These are phyloP conservation scores for Monochamus alternatus DNA, from an alignment of 2,888 invertebrate genomes.

Conservation along the genomic window DNA sequence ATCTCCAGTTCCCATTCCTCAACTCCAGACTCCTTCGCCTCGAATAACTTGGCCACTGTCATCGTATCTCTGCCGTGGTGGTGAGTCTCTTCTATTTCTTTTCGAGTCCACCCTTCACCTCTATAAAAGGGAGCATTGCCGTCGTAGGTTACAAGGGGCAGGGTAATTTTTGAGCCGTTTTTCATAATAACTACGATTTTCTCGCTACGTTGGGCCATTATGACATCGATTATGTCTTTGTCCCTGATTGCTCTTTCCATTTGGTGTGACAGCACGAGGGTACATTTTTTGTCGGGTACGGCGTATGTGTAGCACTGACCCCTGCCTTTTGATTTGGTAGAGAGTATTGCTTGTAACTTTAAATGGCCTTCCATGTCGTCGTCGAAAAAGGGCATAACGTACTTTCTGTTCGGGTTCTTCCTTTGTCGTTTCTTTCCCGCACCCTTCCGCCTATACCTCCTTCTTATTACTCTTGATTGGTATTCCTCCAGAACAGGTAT, in stretches of 20 bases:
- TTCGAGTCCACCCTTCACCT: slow-evolving; percentile 81
- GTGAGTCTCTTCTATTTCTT: slow-evolving; percentile 72
- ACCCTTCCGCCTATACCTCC: slow-evolving; percentile 66
- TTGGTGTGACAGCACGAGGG: slow-evolving; percentile 81
- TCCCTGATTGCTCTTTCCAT: slow-evolving; percentile 85
- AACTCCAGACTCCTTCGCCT: slow-evolving; percentile 66
- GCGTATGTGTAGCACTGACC: slow-evolving; percentile 82
- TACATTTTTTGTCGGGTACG: slow-evolving; percentile 81
- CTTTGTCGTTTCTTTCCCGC: slow-evolving; percentile 66
- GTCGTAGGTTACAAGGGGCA: slow-evolving; percentile 72
- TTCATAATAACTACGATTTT: slow-evolving; percentile 81
- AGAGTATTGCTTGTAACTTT: slow-evolving; percentile 69
- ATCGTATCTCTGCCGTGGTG: slow-evolving; percentile 68
- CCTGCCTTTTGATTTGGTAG: slow-evolving; percentile 73
- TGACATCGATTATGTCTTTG: slow-evolving; percentile 83
- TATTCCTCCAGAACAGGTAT: slow-evolving; percentile 81
- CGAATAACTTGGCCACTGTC: slow-evolving; percentile 78
- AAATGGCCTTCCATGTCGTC: slow-evolving; percentile 66
- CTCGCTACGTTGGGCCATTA: slow-evolving; percentile 83
- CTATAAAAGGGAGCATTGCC: slow-evolving; percentile 75
- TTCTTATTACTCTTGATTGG: slow-evolving; percentile 60
- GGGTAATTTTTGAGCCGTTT: slow-evolving; percentile 80
- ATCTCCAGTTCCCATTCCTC: slow-evolving; percentile 68
- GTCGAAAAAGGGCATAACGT: slow-evolving; percentile 66
- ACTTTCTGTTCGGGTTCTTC: slow-evolving; percentile 64